Conservation (phyloP, 2,888 invertebrate genomes). For the Dorcus parallelipipedus region DNA sequence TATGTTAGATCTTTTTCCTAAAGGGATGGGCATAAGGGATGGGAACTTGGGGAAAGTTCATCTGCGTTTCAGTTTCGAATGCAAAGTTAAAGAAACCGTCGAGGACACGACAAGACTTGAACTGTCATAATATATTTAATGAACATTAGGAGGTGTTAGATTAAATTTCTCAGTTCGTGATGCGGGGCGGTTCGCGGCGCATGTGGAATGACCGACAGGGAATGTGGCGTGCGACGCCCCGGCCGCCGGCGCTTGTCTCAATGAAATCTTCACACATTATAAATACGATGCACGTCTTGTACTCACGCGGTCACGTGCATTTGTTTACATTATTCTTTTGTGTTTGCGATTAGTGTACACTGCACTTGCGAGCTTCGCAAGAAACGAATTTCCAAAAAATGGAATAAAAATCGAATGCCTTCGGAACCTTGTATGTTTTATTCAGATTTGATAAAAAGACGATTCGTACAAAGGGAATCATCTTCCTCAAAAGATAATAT, state of each 20-base stretch:
- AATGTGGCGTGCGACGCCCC: slow-evolving; percentile 26
- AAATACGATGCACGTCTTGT: slow-evolving; percentile 24
- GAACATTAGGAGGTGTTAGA: slow-evolving; percentile 17
- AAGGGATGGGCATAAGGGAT: too few species aligned
- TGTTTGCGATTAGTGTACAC: too few species aligned
- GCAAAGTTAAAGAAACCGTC: too few species aligned
- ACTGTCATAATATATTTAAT: too few species aligned
- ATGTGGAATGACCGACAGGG: slow-evolving; percentile 24
- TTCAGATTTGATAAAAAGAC: slow-evolving; percentile 2
- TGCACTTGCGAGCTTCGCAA: too few species aligned
- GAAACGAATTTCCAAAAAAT: too few species aligned
- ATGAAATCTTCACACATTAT: slow-evolving; percentile 19
- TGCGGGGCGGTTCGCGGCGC: slow-evolving; percentile 7
- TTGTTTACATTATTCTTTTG: slow-evolving; percentile 16
- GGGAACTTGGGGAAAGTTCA: too few species aligned
- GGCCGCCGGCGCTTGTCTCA: slow-evolving; percentile 23
- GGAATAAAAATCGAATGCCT: too few species aligned
- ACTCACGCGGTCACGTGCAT: slow-evolving; percentile 21
- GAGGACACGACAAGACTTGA: too few species aligned
- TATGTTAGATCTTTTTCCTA: too few species aligned
- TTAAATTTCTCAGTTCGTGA: slow-evolving; percentile 22
- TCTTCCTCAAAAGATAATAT: slow-evolving; percentile 4
- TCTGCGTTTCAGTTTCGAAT: too few species aligned
- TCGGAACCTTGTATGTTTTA: not conserved
- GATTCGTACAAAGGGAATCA: slow-evolving; percentile 4